A percentile compares a stretch with the other conserved stretches of the same genome.
Evolutionary conservation across 2,113 vertebrate species (phyloP).

Genomic region (Thamnophis sirtalis): DNA sequence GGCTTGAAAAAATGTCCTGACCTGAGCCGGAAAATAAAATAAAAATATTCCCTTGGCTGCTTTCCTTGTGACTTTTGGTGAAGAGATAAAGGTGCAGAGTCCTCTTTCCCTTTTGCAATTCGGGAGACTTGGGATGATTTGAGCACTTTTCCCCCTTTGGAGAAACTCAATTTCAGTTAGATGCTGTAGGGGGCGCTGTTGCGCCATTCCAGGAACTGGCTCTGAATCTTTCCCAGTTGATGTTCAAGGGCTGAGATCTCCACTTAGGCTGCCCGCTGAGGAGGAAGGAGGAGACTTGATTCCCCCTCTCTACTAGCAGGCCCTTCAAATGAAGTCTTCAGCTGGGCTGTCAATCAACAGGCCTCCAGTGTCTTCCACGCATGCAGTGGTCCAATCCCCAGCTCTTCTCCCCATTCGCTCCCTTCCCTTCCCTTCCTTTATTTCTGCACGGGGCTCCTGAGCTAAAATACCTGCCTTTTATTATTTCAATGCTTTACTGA

Average conservation of each 20-base stretch:
- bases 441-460: background rate
- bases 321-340: background rate
- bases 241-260: rapidly evolving
- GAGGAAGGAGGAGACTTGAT: background rate
- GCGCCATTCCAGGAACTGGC: background rate
- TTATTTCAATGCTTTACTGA: background rate
- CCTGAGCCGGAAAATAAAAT: background rate
- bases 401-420: background rate
- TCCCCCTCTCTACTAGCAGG: background rate
- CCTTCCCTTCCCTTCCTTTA: background rate
- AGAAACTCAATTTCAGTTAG: background rate
- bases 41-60: background rate
- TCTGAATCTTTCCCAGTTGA: background rate
- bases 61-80: background rate
- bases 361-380: background rate
- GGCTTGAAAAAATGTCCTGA: background rate
- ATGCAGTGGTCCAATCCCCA: background rate
- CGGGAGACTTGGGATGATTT: background rate
- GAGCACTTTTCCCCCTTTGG: background rate
- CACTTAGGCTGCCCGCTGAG: rapidly evolving
- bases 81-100: background rate
- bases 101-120: background rate
- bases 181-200: background rate
- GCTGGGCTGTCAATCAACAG: background rate
- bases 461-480: background rate